Percentiles rank a stretch among this genome's conserved stretches.
These are phyloP conservation scores for Mastacembelus armatus DNA, from an alignment of 2,797 vertebrate species.

Conservation along the genomic window DNA sequence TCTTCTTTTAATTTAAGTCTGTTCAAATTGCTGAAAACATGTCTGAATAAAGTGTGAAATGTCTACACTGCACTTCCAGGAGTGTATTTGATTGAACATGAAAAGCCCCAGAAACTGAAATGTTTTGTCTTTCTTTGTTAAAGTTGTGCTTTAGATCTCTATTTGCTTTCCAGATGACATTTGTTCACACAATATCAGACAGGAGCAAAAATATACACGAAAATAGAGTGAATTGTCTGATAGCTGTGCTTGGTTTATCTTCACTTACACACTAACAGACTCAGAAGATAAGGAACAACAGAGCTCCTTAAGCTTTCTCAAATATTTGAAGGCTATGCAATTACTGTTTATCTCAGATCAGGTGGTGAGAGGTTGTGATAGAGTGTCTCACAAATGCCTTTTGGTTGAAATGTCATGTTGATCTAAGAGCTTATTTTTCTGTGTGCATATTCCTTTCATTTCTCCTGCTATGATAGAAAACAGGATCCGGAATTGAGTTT, in stretches of 20 bases:
- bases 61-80: conserved; percentile 1
- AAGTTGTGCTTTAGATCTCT: not conserved
- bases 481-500: not conserved
- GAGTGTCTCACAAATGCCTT: conserved; percentile 11
- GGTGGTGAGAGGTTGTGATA: not conserved
- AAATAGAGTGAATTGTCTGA: conserved; percentile 14
- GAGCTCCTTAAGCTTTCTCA: conserved; percentile 18
- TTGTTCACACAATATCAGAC: not conserved
- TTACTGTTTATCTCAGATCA: conserved; percentile 27
- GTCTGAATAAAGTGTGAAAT: no score
- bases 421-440: conserved; percentile 28
- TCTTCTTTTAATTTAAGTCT: conserved; percentile 15
- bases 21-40: not conserved
- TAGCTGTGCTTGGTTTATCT: conserved; percentile 46
- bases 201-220: not conserved
- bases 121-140: not conserved
- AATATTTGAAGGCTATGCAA: conserved; percentile 13
- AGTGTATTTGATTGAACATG: conserved; percentile 10
- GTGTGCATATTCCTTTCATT: not conserved
- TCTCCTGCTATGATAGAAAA: not conserved
- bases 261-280: not conserved
- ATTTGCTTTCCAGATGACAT: not conserved
- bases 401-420: conserved; percentile 41
- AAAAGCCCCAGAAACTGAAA: conserved; percentile 25
- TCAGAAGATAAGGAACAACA: conserved; percentile 37